Evolutionary conservation across 2,888 invertebrate genomes (phyloP).

Genomic region (Drosophila merina): DNA sequence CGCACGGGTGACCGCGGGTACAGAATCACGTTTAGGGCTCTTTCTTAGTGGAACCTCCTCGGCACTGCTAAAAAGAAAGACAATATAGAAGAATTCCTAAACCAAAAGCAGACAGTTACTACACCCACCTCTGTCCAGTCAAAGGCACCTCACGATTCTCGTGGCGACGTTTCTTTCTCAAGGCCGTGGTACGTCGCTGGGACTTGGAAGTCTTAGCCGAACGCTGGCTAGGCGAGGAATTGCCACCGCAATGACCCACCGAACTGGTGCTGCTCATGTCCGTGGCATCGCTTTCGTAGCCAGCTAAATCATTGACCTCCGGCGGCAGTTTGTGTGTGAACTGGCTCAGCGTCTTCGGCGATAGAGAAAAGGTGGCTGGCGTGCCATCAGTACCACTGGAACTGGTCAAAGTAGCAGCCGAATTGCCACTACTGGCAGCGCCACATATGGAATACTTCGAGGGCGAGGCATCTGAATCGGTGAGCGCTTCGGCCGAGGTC

Average conservation of each 20-base stretch:
- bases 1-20: conserved; percentile 50
- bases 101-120: too few relatives aligned
- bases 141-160: conserved; percentile 55
- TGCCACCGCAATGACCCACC: conserved; percentile 71
- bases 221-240: conserved; percentile 71
- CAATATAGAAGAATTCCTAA: too few relatives aligned
- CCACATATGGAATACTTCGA: conserved; percentile 75
- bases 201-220: conserved; percentile 55
- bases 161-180: conserved; percentile 77
- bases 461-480: conserved; percentile 80
- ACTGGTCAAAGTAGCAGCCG: conserved; percentile 40
- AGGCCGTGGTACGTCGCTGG: conserved; percentile 55
- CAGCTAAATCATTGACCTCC: conserved; percentile 60
- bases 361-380: conserved; percentile 49
- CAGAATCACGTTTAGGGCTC: conserved; percentile 74
- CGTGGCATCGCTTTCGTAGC: conserved; percentile 83
- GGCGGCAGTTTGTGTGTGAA: conserved; percentile 67
- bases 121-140: conserved; percentile 50
- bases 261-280: conserved; percentile 83
- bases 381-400: conserved; percentile 40
- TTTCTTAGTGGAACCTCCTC: conserved; percentile 68
- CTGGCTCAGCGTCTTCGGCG: conserved; percentile 72
- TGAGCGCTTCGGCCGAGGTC: conserved; percentile 80
- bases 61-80: conserved; percentile 25
- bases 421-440: conserved; percentile 40